phyloP scores from a whole-genome alignment of 2,797 vertebrate genomes.

The Toxotes lorentzi region DNA sequence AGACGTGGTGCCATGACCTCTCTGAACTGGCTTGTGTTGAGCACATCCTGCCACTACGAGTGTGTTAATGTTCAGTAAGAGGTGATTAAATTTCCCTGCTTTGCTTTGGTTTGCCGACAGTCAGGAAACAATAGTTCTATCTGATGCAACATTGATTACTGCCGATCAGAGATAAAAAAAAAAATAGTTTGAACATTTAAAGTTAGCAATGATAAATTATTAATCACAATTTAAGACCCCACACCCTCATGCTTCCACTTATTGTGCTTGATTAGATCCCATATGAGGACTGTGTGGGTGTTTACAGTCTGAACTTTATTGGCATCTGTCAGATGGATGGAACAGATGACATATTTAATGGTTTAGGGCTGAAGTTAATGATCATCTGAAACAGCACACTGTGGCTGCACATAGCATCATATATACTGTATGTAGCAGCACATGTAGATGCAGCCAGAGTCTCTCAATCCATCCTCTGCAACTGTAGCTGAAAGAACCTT shows the following conservation, averaged over 20 bases:
- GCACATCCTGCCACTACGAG: not conserved
- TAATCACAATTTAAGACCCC: not conserved
- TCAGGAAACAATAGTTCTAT: slow-evolving; percentile 2
- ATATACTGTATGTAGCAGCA: no score
- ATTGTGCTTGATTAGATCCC: not conserved
- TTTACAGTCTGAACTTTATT: no score
- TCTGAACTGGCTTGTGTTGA: not conserved
- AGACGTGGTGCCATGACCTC: not conserved
- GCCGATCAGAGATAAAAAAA: no score
- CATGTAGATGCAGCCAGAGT: no score
- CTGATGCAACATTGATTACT: no score
- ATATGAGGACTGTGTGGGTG: not conserved
- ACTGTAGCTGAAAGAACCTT: not conserved
- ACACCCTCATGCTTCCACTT: not conserved
- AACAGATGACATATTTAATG: no score
- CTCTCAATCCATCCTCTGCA: no score
- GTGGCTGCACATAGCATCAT: no score
- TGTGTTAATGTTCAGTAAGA: not conserved
- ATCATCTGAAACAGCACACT: no score
- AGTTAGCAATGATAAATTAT: no score
- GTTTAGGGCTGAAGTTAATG: no score
- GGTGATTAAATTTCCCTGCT: slow-evolving; percentile 5
- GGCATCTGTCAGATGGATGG: no score
- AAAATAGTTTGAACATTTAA: not conserved
- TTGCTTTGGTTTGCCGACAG: not conserved